Evolutionary conservation across 2,113 vertebrate species (phyloP).

Genomic region (Leucoraja erinaceus): DNA sequence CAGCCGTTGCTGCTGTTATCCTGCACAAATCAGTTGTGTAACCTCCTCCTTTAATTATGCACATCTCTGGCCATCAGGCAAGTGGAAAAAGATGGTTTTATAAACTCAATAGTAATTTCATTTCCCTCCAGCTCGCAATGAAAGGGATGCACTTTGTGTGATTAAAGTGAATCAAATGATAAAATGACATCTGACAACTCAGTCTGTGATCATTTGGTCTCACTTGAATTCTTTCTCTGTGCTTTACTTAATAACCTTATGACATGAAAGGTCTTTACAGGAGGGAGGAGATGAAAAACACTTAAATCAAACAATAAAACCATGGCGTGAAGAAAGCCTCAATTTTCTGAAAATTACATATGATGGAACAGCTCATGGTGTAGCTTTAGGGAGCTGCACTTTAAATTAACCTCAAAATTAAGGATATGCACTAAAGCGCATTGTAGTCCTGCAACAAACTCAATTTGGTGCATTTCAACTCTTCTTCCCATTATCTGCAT

Average conservation of each 20-base stretch:
- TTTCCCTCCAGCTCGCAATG: background rate
- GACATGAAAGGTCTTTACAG: background rate
- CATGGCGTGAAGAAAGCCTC: background rate
- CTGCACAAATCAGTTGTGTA: background rate
- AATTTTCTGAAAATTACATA: background rate
- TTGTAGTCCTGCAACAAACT: background rate
- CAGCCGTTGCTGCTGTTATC: background rate
- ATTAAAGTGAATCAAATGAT: background rate
- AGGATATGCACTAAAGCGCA: background rate
- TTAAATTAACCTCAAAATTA: background rate
- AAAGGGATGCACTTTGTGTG: background rate
- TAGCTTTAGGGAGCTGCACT: background rate
- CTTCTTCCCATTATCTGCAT: background rate
- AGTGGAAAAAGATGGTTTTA: background rate
- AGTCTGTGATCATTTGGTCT: background rate
- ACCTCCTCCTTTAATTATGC: background rate
- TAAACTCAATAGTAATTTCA: slow-evolving; percentile 14
- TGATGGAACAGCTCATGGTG: background rate
- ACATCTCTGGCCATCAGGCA: background rate
- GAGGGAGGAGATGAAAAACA: background rate
- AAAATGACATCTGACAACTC: slow-evolving; percentile 24
- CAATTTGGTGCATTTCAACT: background rate
- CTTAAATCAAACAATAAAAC: background rate
- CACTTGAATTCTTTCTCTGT: background rate
- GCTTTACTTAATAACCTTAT: background rate